Evolutionary conservation across 1,140 invertebrate species (phyloP), one percentile per base, ranked within the genome.

Genomic region (Caerostris extrusa): DNA sequence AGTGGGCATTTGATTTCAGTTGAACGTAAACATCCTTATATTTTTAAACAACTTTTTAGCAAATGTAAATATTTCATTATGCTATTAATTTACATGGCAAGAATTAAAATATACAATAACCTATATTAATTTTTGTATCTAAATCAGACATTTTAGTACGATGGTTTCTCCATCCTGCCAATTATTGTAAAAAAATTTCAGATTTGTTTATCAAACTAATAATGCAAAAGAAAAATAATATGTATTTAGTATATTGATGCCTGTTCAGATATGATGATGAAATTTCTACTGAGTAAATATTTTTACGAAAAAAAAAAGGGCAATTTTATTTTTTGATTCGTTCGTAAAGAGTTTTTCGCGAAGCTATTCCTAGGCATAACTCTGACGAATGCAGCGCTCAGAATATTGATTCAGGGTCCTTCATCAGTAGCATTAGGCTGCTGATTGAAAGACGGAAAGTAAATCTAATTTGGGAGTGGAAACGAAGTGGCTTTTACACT

Each of bases 391-490:
- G 19, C 71, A 77, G 71, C 71, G 8, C 34, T 77, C 34, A 12
- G 50, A 77, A 77, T 77, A 77, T 77, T 77, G 71, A 77, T 77
- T 77, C 71, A 34, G 50, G 71, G 3, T 14, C 71, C 71, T 77
- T 77, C 71, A 77, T 77, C 71, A 77, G 71, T 53, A 53, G 71
- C 50, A 12, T 10, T 50, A 34, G 53, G 71, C 34, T 77, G 71
- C 71, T 77, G 71, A 77, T 77, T 77, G 71, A 77, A 77, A 77
- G 71, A 77, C 71, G 71, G 71, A 77, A 77, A 77, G 50, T 77
- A 77, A 77, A 77, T 77, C 71, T 77, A 77, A 77, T 77, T 77
- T 77, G 10, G 71, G 34, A 77, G 71, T 77, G 71, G 71, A 77
- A 77, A 77, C 71, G 71, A 77, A 77, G 71, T 77, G 53, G 71